Conservation (phyloP, 2,113 vertebrate genomes). For the Gymnorhina tibicen region DNA sequence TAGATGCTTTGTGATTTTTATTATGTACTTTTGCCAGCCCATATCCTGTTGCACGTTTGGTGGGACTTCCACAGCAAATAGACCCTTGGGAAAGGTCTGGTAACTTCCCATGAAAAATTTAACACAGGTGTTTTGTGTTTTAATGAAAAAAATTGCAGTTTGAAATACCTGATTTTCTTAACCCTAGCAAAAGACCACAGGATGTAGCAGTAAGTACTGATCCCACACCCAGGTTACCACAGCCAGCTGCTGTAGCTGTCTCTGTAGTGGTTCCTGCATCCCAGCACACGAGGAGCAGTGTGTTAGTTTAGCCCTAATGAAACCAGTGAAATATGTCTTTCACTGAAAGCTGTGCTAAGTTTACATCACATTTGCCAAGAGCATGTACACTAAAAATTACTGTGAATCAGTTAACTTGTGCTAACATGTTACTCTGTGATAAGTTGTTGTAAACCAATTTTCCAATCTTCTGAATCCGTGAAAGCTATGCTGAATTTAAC, state of each 20-base stretch:
- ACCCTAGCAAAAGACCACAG: neutral
- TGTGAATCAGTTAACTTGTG: slow-evolving; percentile 43
- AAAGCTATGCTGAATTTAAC: neutral
- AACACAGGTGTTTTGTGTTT: neutral
- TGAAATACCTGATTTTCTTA: neutral
- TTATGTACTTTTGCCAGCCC: neutral
- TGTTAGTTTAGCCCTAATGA: slow-evolving; percentile 14
- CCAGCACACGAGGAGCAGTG: neutral
- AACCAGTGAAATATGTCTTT: neutral
- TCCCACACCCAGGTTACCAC: neutral
- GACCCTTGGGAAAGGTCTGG: neutral
- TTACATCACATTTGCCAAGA: slow-evolving; percentile 1
- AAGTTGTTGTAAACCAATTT: slow-evolving; percentile 36
- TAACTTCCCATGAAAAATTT: neutral
- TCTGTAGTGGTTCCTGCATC: neutral
- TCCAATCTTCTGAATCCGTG: neutral
- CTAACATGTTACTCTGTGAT: neutral
- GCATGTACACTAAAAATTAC: slow-evolving; percentile 16
- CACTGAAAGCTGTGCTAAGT: neutral
- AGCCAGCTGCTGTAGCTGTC: neutral
- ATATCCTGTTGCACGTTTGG: neutral
- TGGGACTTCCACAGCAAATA: neutral
- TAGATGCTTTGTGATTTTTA: neutral
- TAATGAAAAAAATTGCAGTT: neutral
- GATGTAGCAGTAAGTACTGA: neutral